Evolutionary conservation across 2,113 vertebrate species (phyloP), one percentile per base, ranked within the genome.

Genomic region (Peromyscus californicus): DNA sequence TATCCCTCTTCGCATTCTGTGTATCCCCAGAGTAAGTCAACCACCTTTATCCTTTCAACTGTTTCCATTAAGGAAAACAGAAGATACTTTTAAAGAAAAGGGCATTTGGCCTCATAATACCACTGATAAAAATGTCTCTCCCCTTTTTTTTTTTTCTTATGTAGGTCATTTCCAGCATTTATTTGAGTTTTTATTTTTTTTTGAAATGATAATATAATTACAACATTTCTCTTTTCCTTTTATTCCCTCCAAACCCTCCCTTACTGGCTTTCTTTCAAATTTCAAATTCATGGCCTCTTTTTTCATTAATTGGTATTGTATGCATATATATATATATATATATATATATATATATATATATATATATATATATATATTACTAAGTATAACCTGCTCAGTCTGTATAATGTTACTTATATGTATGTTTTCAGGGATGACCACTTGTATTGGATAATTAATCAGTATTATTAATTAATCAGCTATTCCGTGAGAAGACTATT

Each of bases 51-150:
- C 92, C 67, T 97, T 96, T 97, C 93, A 96, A 91, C 90, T 84
- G 0, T 87, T 89, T 98, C 94, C 95, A 97, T 97, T 94, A 95
- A 96, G 95, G 67, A 76, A 96, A 96, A 93, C 22, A 89, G 85
- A 70, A 97, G 61, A 83, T 72, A 89, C 33, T 74, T 97, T 92
- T 96, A 97, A 95, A 96, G 84, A 93, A 96, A 90, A 89, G 59
- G 16, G 39, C 90, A 36, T 85, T 97, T 93, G 89, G 72, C 76
- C 82, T 94, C 31, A 69, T 86, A 95, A 93, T 75, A 42, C 17
- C 31, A 39, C 54, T 84, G 91, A 92, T 93, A 87, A 94, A 94
- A 82, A n/a, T 33, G 36, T 61, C 54, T 42, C 29, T 42, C 8
- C 1, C 54, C 24, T 57, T 36, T 74, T 74, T 57, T 36, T 74